Percentiles rank a stretch among this genome's conserved stretches.
Evolutionary conservation across 2,797 vertebrate species (phyloP).

Genomic region (Erpetoichthys calabaricus): DNA sequence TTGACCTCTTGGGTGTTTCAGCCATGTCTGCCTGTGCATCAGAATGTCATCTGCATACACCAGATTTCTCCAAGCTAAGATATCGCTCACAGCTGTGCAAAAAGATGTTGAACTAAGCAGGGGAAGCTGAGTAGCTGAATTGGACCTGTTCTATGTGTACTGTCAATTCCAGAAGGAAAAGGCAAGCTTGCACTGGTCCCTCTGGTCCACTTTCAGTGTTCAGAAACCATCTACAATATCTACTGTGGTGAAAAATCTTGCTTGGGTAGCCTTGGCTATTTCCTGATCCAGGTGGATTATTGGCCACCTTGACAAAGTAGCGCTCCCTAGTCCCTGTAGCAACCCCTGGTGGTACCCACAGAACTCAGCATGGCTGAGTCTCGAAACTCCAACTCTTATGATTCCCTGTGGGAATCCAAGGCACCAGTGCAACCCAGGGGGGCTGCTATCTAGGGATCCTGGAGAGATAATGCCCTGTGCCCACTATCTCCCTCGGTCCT

Average conservation of each 20-base stretch:
- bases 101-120: slow-evolving; percentile 21
- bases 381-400: too few species aligned
- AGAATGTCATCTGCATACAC: slow-evolving; percentile 16
- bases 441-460: too few species aligned
- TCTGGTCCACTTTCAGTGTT: slow-evolving; percentile 5
- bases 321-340: too few species aligned
- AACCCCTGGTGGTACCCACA: too few species aligned
- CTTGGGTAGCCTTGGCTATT: background rate
- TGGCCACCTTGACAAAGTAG: slow-evolving; percentile 12
- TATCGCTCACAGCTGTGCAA: slow-evolving; percentile 11
- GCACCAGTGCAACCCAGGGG: too few species aligned
- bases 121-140: slow-evolving; percentile 13
- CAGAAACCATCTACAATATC: slow-evolving; percentile 15
- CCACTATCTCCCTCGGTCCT: too few species aligned
- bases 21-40: background rate
- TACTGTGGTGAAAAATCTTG: slow-evolving; percentile 4
- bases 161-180: slow-evolving; percentile 9
- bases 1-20: slow-evolving; percentile 5
- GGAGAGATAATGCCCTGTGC: too few species aligned
- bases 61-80: background rate
- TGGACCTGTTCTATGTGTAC: background rate
- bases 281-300: slow-evolving; percentile 11
- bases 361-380: too few species aligned
- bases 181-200: slow-evolving; percentile 15
- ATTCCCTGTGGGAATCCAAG: too few species aligned